phyloP scores from a whole-genome alignment of 2,888 invertebrate species.

The Euclidia mi region DNA sequence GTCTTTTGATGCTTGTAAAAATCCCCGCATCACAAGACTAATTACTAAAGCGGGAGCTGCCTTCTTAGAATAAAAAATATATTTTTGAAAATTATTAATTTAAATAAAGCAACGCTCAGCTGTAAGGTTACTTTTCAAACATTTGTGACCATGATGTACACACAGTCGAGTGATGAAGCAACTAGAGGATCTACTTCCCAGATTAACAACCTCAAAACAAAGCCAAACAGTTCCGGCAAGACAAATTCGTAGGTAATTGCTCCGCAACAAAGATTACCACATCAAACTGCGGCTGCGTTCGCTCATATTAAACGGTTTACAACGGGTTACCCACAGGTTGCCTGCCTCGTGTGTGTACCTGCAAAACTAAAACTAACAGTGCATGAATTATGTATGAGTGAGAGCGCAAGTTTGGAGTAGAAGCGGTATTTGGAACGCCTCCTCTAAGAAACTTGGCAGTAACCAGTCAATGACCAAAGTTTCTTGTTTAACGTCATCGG shows the following conservation, averaged over 20 bases:
- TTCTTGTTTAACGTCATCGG: not conserved
- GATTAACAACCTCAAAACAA: constrained; percentile 16
- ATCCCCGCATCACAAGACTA: too few relatives aligned
- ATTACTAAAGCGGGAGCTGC: too few relatives aligned
- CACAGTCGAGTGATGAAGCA: too few relatives aligned
- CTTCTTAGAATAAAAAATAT: too few relatives aligned
- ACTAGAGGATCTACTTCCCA: too few relatives aligned
- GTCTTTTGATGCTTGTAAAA: too few relatives aligned
- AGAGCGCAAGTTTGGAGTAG: constrained; percentile 36
- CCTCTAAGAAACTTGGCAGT: too few relatives aligned
- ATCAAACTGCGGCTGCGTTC: constrained; percentile 58
- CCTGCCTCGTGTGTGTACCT: constrained; percentile 65
- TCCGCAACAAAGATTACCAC: constrained; percentile 47
- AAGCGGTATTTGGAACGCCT: constrained; percentile 13
- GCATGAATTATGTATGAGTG: constrained; percentile 74
- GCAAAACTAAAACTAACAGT: constrained; percentile 79
- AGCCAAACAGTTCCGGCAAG: constrained; percentile 32
- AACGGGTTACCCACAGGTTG: constrained; percentile 69
- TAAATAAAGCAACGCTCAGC: too few relatives aligned
- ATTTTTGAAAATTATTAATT: too few relatives aligned
- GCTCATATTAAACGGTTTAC: constrained; percentile 67
- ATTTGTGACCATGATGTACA: too few relatives aligned
- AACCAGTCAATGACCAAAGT: too few relatives aligned
- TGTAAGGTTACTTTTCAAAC: too few relatives aligned
- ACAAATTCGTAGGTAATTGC: constrained; percentile 53